A percentile compares a stretch with the other conserved stretches of the same genome.
Conservation (phyloP, 2,797 vertebrate genomes). For the Varecia variegata region DNA sequence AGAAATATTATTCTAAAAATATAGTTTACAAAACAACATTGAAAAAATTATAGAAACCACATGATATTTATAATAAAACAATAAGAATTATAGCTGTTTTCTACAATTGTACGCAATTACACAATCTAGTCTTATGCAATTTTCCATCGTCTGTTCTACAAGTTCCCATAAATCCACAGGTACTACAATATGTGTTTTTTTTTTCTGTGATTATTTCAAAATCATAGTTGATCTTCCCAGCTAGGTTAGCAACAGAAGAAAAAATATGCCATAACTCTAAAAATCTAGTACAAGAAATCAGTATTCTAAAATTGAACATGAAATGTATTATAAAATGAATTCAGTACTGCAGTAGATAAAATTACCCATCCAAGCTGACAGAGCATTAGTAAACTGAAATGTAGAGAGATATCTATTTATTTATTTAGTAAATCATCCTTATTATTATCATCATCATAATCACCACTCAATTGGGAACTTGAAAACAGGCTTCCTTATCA, state of each 20-base stretch:
- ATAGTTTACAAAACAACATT: neutral
- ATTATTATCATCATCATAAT: neutral
- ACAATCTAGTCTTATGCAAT: neutral
- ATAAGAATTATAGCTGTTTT: conserved; percentile 7
- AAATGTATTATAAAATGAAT: neutral
- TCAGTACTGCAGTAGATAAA: neutral
- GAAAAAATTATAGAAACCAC: neutral
- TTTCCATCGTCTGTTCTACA: neutral
- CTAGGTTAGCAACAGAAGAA: neutral
- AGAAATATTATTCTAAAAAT: neutral
- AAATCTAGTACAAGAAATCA: neutral
- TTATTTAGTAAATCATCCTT: neutral
- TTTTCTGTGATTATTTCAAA: neutral
- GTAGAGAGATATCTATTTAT: neutral
- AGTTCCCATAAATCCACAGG: neutral
- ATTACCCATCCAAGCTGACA: neutral
- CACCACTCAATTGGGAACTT: neutral
- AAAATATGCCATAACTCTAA: neutral
- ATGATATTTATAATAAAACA: conserved; percentile 7
- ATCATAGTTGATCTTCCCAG: neutral
- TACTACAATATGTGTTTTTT: neutral
- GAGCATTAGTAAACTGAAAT: neutral
- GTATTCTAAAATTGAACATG: neutral
- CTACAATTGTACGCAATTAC: neutral
- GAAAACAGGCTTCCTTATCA: neutral